Conservation (phyloP, 2,113 vertebrate species). For the Oceanites oceanicus region DNA sequence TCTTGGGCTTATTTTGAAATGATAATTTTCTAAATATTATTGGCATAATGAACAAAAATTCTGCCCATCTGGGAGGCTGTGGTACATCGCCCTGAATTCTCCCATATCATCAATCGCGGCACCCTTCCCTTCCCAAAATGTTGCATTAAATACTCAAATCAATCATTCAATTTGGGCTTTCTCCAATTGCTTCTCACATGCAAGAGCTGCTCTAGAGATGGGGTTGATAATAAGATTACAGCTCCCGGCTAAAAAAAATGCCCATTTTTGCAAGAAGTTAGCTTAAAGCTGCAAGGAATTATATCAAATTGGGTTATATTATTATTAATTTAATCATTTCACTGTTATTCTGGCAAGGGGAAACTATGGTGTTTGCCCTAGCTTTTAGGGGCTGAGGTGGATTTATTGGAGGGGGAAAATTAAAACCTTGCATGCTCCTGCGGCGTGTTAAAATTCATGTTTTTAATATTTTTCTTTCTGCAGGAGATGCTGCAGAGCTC, state of each 20-base stretch:
- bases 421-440: fast-evolving
- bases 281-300: not conserved
- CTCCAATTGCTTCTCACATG: not conserved
- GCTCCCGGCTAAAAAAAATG: not conserved
- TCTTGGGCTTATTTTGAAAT: not conserved
- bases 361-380: fast-evolving
- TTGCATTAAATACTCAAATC: not conserved
- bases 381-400: fast-evolving
- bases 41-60: not conserved
- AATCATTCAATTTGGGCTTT: not conserved
- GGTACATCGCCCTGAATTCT: fast-evolving
- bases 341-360: not conserved
- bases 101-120: fast-evolving
- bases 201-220: not conserved
- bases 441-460: fast-evolving
- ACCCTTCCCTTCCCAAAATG: not conserved
- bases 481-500: slow-evolving; percentile 96
- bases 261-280: not conserved
- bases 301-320: not conserved
- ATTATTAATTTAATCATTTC: not conserved
- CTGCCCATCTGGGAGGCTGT: not conserved
- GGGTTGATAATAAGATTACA: not conserved
- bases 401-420: fast-evolving
- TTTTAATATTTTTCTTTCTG: fast-evolving
- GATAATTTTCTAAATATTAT: not conserved